phyloP scores from a whole-genome alignment of 2,888 invertebrate species.

The Stenolophus ochropezus region DNA sequence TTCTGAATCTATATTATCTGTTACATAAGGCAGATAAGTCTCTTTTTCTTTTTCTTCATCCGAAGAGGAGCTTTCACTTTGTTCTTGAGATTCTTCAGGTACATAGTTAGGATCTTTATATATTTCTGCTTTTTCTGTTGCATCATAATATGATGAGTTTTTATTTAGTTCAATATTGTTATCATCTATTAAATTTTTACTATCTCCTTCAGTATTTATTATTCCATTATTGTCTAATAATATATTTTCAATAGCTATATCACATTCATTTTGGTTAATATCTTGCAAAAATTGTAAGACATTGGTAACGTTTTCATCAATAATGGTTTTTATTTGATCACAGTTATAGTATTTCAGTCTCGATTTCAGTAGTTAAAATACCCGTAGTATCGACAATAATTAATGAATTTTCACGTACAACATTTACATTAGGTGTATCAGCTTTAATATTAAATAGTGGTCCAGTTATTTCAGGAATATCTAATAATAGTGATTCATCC shows the following conservation, averaged over 20 bases:
- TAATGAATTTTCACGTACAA: background rate
- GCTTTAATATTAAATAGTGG: background rate
- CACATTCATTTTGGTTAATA: background rate
- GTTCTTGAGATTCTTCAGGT: background rate
- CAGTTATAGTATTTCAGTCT: background rate
- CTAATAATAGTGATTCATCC: background rate
- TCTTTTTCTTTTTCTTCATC: background rate
- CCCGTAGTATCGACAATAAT: background rate
- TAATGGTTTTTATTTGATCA: background rate
- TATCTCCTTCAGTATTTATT: background rate
- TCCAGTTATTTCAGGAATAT: background rate
- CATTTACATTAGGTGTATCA: background rate
- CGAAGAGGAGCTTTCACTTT: background rate
- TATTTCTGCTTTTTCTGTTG: background rate
- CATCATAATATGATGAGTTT: background rate
- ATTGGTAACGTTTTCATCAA: background rate
- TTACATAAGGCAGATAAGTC: background rate
- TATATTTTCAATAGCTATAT: background rate
- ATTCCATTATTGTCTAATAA: background rate
- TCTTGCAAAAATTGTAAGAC: background rate
- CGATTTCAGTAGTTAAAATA: background rate
- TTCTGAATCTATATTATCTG: background rate
- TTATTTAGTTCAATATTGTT: background rate
- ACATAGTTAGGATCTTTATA: background rate
- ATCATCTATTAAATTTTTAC: background rate